Evolutionary conservation across 1,140 invertebrate species (phyloP).

Genomic region (Neodiprion lecontei): DNA sequence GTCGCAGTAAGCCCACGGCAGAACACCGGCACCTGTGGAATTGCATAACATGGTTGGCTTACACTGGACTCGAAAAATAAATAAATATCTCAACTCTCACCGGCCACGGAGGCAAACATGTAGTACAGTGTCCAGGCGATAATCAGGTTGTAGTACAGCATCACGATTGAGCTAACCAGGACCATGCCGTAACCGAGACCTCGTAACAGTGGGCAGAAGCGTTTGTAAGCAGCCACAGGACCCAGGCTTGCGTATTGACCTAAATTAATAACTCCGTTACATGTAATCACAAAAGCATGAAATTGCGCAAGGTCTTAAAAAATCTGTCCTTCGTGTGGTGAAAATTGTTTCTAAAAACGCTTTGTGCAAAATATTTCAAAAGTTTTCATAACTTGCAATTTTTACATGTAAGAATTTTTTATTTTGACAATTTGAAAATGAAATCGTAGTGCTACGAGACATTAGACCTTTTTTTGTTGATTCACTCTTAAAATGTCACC

Average conservation of each 20-base stretch:
- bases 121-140: slow-evolving; percentile 87
- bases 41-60: background rate
- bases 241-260: slow-evolving; percentile 77
- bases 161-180: slow-evolving; percentile 82
- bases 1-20: slow-evolving; percentile 83
- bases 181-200: slow-evolving; percentile 87
- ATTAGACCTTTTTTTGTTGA: too few relatives aligned
- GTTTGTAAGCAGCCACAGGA: slow-evolving; percentile 74
- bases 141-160: slow-evolving; percentile 85
- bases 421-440: too few relatives aligned
- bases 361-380: too few relatives aligned
- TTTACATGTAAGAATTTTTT: too few relatives aligned
- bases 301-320: background rate
- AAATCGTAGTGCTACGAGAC: too few relatives aligned
- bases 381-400: too few relatives aligned
- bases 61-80: too few relatives aligned
- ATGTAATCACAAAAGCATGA: too few relatives aligned
- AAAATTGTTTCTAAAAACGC: too few relatives aligned
- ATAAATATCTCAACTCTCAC: slow-evolving; percentile 50
- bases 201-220: slow-evolving; percentile 72
- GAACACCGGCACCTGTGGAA: slow-evolving; percentile 53
- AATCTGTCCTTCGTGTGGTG: background rate
- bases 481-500: too few relatives aligned
- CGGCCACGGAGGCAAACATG: slow-evolving; percentile 77
- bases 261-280: slow-evolving; percentile 24